Evolutionary conservation across 2,113 vertebrate genomes (phyloP).

Genomic region (Alouatta palliata): DNA sequence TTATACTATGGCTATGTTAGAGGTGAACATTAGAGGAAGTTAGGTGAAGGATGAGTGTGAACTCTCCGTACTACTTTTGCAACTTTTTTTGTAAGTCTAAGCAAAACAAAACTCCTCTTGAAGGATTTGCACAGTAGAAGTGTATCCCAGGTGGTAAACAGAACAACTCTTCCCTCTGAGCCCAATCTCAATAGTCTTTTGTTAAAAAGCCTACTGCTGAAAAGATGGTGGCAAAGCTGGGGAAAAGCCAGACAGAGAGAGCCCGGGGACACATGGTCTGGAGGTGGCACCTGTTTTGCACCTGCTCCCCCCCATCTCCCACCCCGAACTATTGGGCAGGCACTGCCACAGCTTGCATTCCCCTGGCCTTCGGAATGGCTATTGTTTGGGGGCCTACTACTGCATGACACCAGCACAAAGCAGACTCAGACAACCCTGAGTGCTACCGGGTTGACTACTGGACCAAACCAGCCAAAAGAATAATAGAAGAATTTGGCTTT

Average conservation of each 20-base stretch:
- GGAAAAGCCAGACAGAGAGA: neutral
- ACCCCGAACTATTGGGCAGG: neutral
- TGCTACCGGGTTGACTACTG: neutral
- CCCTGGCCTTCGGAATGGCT: neutral
- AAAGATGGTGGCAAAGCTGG: neutral
- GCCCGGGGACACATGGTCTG: neutral
- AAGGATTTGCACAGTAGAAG: neutral
- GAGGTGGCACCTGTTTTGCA: neutral
- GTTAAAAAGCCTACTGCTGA: neutral
- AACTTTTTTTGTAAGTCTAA: neutral
- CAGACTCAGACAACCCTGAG: neutral
- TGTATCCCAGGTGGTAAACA: neutral
- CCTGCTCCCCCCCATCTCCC: neutral
- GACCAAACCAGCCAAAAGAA: neutral
- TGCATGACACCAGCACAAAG: neutral
- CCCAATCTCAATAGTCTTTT: neutral
- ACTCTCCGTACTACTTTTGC: neutral
- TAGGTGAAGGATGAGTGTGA: neutral
- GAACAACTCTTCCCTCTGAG: neutral
- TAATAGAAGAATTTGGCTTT: neutral
- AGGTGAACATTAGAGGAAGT: neutral
- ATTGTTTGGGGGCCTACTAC: neutral
- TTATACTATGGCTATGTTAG: neutral
- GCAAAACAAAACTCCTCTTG: neutral
- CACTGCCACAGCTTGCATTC: fast-evolving